phyloP scores from a whole-genome alignment of 1,140 invertebrate species.

The fruit fly (Drosophila melanogaster) region DNA sequence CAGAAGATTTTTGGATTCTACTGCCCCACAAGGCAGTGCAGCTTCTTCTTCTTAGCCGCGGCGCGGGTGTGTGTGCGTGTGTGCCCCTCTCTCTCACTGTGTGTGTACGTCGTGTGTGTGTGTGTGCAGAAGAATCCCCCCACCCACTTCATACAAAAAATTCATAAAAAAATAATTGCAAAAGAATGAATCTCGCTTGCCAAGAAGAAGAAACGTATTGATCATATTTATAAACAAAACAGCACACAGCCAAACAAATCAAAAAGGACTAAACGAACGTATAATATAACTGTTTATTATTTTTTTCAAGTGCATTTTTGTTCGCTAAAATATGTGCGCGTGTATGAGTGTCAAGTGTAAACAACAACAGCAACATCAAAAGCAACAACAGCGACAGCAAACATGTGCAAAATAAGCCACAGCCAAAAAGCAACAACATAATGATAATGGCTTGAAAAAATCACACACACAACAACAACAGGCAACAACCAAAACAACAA shows the following conservation, averaged over 20 bases:
- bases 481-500: conserved; percentile 13
- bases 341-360: conserved; percentile 67
- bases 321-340: conserved; percentile 50
- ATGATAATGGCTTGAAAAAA: conserved; percentile 24
- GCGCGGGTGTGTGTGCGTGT: conserved; percentile 14
- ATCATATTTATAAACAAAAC: not conserved
- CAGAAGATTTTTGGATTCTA: conserved; percentile 17
- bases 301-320: conserved; percentile 56
- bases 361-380: conserved; percentile 43
- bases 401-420: conserved; percentile 46
- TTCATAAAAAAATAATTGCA: not conserved
- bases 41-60: conserved; percentile 8
- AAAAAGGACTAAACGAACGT: conserved; percentile 26
- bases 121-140: conserved; percentile 6
- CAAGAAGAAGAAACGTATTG: conserved; percentile 7
- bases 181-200: conserved; percentile 1
- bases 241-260: conserved; percentile 6
- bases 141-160: not conserved
- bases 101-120: conserved; percentile 1
- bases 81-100: conserved; percentile 1
- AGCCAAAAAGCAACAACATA: conserved; percentile 30
- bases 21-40: conserved; percentile 1
- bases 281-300: conserved; percentile 33
- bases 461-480: conserved; percentile 19
- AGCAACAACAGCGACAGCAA: conserved; percentile 27